Evolutionary conservation across 2,797 vertebrate species (phyloP), one percentile per base, ranked within the genome.

Genomic region (Pteropus rufus): DNA sequence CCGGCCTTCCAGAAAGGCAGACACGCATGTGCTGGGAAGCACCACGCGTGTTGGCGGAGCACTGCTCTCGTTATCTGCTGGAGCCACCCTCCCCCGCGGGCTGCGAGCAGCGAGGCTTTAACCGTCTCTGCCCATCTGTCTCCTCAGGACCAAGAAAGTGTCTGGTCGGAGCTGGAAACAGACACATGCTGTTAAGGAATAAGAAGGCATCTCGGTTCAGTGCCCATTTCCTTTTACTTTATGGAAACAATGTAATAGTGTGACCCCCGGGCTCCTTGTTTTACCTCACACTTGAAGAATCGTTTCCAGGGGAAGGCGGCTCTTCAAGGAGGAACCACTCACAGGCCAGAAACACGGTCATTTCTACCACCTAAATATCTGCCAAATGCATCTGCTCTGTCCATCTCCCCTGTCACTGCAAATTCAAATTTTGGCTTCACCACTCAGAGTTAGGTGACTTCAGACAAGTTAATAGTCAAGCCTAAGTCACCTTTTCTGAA

Each of bases 331-430:
- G 84, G 52, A 10, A 52, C 34, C 14, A 60, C 8, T 26, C 29
- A 16, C 2, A 41, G 70, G 36, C 31, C 58, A 67, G 89, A 75
- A 79, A 67, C 46, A n/a, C 11, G 1, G 23, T 4, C 11, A 4
- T 10, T n/a, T 31, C 79, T 10, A 4, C 3, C 26, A 16, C 67
- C 67, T 67, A 23, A 31, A 2, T 2, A 10, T 1, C 29, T 36
- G 60, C 24, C 60, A 9, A 2, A 11, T 0, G 10, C 16, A 1
- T 0, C 18, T 0, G 2, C 54, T 36, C 44, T 70, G 56, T 11
- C 26, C 41, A 14, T 5, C 26, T 60, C 58, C 46, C 14, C 9
- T 2, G 49, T 7, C 4, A 7, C 86, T 9, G 49, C 2, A 18
- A 18, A 29, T 36, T 21, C 56, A 49, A 26, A 39, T 1, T 52